Evolutionary conservation across 1,140 invertebrate genomes (phyloP).

Genomic region (Bombus breviceps): DNA sequence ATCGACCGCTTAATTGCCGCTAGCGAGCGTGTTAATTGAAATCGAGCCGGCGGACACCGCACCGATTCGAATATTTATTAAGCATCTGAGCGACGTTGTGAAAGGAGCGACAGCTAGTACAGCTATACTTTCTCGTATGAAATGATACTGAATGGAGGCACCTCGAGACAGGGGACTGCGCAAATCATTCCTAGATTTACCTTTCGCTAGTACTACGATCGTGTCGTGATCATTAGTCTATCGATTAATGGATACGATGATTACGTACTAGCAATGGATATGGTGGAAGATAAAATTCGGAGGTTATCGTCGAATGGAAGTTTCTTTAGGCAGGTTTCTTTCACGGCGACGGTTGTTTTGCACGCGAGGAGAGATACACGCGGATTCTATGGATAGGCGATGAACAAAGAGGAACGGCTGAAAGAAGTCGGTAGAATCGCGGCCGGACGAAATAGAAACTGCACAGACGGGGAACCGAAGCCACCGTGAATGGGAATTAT

Average conservation of each 20-base stretch:
- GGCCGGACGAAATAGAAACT: conserved; percentile 57
- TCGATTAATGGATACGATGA: not conserved
- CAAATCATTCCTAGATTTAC: not conserved
- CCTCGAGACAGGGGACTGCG: too few relatives aligned
- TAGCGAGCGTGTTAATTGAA: conserved; percentile 9
- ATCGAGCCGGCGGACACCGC: not conserved
- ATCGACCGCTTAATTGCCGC: not conserved
- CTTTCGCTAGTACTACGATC: not conserved
- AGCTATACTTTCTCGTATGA: not conserved
- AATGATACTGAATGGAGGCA: not conserved
- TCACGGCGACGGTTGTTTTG: not conserved
- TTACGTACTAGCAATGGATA: not conserved
- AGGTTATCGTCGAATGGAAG: not conserved
- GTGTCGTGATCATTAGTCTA: not conserved
- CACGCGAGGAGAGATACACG: conserved; percentile 7
- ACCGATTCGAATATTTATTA: not conserved
- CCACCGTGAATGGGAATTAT: conserved; percentile 61
- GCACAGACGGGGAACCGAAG: conserved; percentile 38
- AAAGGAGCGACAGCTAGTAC: not conserved
- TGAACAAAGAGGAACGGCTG: conserved; percentile 37
- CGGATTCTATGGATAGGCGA: not conserved
- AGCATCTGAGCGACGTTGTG: not conserved
- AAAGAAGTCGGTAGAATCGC: conserved; percentile 41
- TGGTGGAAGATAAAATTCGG: not conserved
- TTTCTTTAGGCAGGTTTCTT: not conserved